Evolutionary conservation across 1,140 invertebrate species (phyloP), one percentile per base, ranked within the genome.

Genomic region (Bombus pascuorum): DNA sequence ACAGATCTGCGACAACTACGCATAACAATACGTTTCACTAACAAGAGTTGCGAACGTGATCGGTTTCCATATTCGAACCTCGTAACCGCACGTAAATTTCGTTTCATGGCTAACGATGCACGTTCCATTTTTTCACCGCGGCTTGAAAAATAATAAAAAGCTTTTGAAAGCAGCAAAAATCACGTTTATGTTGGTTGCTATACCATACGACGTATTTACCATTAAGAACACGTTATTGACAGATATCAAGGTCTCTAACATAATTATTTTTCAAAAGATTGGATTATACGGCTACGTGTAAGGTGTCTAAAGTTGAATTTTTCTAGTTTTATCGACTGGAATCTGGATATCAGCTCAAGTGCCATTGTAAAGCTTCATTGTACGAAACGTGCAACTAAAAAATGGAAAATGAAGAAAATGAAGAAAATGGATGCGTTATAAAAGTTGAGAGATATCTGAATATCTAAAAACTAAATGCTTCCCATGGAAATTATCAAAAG

Each of bases 11-110:
- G 25, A n/a, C 28, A 42, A 73, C 71, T 8, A n/a, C 10, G 28
- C 59, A 13, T 62, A 4, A 62, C 37, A n/a, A n/a, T 25, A 6
- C 42, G 37, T n/a, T 47, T 15, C 72, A n/a, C 42, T 13, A 32
- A 47, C 28, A n/a, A 32, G n/a, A 34, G n/a, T 44, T 0, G 28
- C 28, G 28, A 47, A 47, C 32, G n/a, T 47, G 32, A 74, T 47
- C 42, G 73, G 65, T 57, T 83, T 87, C 76, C 83, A n/a, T 66
- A 53, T 71, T 75, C 65, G 57, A 42, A 47, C 15, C n/a, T 53
- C n/a, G 73, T 72, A 81, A 81, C 83, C 62, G 66, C 71, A 57
- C 34, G 65, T 34, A 66, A 66, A 39, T 42, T 32, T 18, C n/a
- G 62, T 42, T 66, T 47, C 39, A 28, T 25, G n/a, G 62, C 39